A percentile compares a stretch with the other conserved stretches of the same genome.
Evolutionary conservation across 2,888 invertebrate species (phyloP).

Genomic region (Noctuana brunneofusca): DNA sequence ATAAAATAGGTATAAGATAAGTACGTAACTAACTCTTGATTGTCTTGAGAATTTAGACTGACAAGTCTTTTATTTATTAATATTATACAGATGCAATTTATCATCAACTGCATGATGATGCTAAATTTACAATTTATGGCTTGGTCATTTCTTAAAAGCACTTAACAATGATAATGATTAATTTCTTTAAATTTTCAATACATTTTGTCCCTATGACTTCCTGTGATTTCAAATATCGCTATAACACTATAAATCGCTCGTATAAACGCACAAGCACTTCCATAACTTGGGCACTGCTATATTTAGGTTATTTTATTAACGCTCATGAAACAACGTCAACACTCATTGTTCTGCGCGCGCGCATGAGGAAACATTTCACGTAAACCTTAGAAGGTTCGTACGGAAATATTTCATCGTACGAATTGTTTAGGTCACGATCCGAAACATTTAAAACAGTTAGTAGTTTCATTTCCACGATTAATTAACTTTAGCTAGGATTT

Average conservation of each 20-base stretch:
- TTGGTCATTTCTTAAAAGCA: too few relatives aligned
- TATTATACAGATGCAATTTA: too few relatives aligned
- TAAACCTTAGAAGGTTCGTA: constrained; percentile 2
- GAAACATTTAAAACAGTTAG: constrained; percentile 18
- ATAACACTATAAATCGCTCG: neutral
- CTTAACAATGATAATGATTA: too few relatives aligned
- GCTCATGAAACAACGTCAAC: constrained; percentile 13
- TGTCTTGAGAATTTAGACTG: too few relatives aligned
- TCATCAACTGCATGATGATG: too few relatives aligned
- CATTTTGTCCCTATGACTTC: too few relatives aligned
- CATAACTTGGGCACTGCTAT: constrained; percentile 10
- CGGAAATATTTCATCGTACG: constrained; percentile 21
- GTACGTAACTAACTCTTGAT: too few relatives aligned
- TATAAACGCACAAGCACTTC: constrained; percentile 3
- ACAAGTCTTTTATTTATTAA: too few relatives aligned
- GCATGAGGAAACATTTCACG: constrained; percentile 40
- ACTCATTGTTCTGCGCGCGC: constrained; percentile 45
- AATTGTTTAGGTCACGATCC: constrained; percentile 31
- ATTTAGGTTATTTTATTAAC: constrained; percentile 7
- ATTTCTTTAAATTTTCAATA: too few relatives aligned
- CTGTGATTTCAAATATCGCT: neutral
- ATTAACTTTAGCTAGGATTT: constrained; percentile 14
- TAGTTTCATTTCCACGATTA: constrained; percentile 12
- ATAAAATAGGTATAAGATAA: too few relatives aligned
- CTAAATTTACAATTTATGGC: too few relatives aligned